A percentile compares a stretch with the other conserved stretches of the same genome.
Evolutionary conservation across 2,888 invertebrate genomes (phyloP).

Genomic region (Hetaerina titia): DNA sequence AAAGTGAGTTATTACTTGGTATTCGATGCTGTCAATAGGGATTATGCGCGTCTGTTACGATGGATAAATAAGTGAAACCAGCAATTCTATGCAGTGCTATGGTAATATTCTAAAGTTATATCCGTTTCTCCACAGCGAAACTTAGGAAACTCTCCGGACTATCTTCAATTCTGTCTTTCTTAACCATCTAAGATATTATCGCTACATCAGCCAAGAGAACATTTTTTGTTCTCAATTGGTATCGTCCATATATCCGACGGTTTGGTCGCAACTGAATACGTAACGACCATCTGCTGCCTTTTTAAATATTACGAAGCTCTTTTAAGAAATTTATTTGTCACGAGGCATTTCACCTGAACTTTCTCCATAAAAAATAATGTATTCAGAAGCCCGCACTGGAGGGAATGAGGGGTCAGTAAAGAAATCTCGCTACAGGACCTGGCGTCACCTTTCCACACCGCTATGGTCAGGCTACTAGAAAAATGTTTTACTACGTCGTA

Average conservation of each 20-base stretch:
- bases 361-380: conserved; percentile 32
- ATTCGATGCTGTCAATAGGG: too few species aligned
- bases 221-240: background rate
- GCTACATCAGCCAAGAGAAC: background rate
- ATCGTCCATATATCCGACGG: background rate
- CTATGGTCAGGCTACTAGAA: background rate
- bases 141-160: background rate
- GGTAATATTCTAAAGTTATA: too few species aligned
- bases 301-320: background rate
- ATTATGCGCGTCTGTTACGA: too few species aligned
- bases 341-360: conserved; percentile 15
- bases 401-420: background rate
- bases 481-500: conserved; percentile 9
- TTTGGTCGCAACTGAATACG: background rate
- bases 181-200: background rate
- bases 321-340: conserved; percentile 21
- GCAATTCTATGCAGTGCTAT: too few species aligned
- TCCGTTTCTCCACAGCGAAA: background rate
- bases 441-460: conserved; percentile 7
- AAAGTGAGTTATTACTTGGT: too few species aligned
- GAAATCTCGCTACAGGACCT: conserved; percentile 18
- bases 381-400: background rate
- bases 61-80: too few species aligned
- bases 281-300: background rate
- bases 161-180: background rate